Evolutionary conservation across 2,888 invertebrate genomes (phyloP).

Genomic region (Athalia circularis): DNA sequence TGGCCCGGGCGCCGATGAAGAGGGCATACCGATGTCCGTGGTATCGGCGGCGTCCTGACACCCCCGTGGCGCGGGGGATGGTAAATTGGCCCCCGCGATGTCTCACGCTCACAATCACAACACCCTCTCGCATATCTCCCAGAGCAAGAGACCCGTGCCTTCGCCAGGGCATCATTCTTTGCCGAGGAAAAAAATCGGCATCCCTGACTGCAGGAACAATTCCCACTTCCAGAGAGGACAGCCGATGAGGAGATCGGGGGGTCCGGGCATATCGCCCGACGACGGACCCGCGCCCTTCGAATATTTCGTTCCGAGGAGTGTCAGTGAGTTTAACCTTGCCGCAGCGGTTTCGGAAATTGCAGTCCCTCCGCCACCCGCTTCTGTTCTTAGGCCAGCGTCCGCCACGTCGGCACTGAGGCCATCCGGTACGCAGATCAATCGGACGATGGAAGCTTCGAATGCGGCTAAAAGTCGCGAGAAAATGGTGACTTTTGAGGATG

Average conservation of each 20-base stretch:
- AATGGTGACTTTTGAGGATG: slow-evolving; percentile 89
- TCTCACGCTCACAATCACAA: slow-evolving; percentile 46
- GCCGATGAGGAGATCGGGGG: slow-evolving; percentile 80
- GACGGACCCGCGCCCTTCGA: slow-evolving; percentile 76
- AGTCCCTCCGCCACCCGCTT: slow-evolving; percentile 74
- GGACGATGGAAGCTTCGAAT: slow-evolving; percentile 52
- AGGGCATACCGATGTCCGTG: slow-evolving; percentile 75
- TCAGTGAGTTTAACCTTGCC: slow-evolving; percentile 88
- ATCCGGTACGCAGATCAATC: slow-evolving; percentile 58
- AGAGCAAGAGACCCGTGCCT: slow-evolving; percentile 52
- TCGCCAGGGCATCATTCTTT: slow-evolving; percentile 76
- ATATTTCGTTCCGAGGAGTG: slow-evolving; percentile 89
- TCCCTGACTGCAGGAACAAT: slow-evolving; percentile 60
- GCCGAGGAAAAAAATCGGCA: slow-evolving; percentile 73
- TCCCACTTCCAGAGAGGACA: slow-evolving; percentile 80
- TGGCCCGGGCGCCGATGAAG: slow-evolving; percentile 65
- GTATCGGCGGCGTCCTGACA: slow-evolving; percentile 76
- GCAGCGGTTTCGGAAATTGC: slow-evolving; percentile 79
- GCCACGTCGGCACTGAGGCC: slow-evolving; percentile 65
- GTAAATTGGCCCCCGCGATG: slow-evolving; percentile 69
- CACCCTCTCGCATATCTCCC: slow-evolving; percentile 42
- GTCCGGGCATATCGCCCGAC: slow-evolving; percentile 60
- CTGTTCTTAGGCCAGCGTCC: slow-evolving; percentile 62
- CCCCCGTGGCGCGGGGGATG: slow-evolving; percentile 72
- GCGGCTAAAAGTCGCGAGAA: slow-evolving; percentile 80